Base-by-base conservation (phyloP, 2,797 vertebrate species). In the Gobionotothen gibberifrons region DNA sequence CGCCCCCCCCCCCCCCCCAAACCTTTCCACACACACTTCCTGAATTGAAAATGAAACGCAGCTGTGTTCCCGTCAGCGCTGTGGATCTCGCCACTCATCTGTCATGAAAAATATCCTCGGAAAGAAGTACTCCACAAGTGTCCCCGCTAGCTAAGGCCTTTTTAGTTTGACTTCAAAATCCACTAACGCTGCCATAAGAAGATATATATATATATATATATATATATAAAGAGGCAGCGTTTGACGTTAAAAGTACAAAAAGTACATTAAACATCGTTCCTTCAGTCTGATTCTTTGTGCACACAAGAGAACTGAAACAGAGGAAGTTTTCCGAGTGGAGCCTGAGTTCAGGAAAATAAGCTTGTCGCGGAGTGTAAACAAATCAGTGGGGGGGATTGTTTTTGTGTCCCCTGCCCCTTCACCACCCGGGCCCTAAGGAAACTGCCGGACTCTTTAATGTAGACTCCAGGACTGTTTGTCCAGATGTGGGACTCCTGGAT, bases 361-460 rank as follows among this genome's bases (percentile, higher is more conserved):
- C 90, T 91, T 93, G 93, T 94, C 87, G 86, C 92, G 91, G 87
- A 85, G 88, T 87, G 90, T 94, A 94, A 95, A 95, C 94, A 94
- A 91, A 71, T 78, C 68, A 26, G 69, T 47, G 53, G 88, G 85
- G 90, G 90, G 87, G 89, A 80, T 88, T 95, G 93, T 95, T 95
- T 94, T 93, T 92, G 88, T 95, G 94, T 94, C 90, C 91, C 89
- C 88, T 90, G 90, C 91, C 94, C 93, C 92, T 82, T 87, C 62
- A 78, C 83, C 81, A 89, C 90, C 93, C 81, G 68, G 91, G 69
- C 87, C 93, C 91, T 76, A 21, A 17, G 87, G 92, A 93, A 92
- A 78, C 93, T 88, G 94, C 92, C 88, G 92, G 94, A 84, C 90
- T 74, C 87, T 96, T 96, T 96, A 96, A 95, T 96, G 94, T 94